These are phyloP conservation scores for Varecia variegata DNA, from an alignment of 2,797 vertebrate genomes.

Conservation along the genomic window DNA sequence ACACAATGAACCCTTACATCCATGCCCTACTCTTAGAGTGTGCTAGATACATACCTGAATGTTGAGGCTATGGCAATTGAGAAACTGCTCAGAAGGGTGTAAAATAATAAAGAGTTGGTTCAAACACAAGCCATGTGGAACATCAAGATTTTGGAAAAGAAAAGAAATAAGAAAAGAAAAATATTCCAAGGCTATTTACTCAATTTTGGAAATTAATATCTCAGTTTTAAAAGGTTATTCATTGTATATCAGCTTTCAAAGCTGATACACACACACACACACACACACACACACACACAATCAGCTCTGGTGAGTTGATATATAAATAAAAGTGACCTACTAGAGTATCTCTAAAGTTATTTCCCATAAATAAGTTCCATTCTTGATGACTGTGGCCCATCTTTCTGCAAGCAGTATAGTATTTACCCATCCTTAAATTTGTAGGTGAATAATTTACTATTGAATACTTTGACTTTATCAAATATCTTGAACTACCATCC, in stretches of 20 bases:
- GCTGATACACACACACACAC: background rate
- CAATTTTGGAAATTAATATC: background rate
- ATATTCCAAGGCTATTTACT: background rate
- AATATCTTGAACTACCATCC: background rate
- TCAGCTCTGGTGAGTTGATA: background rate
- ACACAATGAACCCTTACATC: background rate
- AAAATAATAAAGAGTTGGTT: background rate
- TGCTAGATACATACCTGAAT: background rate
- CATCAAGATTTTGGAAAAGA: background rate
- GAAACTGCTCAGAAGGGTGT: background rate
- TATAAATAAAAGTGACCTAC: background rate
- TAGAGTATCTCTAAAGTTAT: background rate
- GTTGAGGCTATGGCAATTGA: background rate
- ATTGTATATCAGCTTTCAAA: background rate
- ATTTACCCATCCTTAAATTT: background rate
- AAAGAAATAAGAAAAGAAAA: constrained; percentile 1
- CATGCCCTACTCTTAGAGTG: background rate
- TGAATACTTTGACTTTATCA: background rate
- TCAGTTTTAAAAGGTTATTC: background rate
- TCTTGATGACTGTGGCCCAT: background rate
- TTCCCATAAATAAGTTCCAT: background rate
- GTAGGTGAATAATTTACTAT: background rate
- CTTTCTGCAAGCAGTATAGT: background rate
- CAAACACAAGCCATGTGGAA: background rate
- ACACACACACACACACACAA: background rate